These are phyloP conservation scores for Brachyptera putata DNA, from an alignment of 2,888 invertebrate species.

Conservation along the genomic window DNA sequence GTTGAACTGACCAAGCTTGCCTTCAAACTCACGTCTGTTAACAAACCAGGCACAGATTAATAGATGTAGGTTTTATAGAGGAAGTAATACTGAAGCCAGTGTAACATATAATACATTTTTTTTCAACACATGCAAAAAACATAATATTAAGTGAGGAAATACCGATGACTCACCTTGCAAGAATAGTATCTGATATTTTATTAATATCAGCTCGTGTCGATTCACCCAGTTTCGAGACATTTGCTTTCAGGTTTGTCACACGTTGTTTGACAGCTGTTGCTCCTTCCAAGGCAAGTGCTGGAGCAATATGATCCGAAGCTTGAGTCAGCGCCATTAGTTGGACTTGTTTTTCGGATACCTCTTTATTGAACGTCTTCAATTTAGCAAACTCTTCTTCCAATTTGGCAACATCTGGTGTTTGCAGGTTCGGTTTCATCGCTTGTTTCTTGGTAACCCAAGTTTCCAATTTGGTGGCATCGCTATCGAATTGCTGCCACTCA, in stretches of 20 bases:
- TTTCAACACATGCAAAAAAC: background rate
- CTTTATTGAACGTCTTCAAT: conserved; percentile 67
- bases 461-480: conserved; percentile 69
- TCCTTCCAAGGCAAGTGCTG: conserved; percentile 74
- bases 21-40: conserved; percentile 72
- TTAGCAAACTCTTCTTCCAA: conserved; percentile 71
- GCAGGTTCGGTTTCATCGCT: conserved; percentile 51
- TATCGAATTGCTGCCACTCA: conserved; percentile 79
- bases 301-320: conserved; percentile 72
- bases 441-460: conserved; percentile 70
- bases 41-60: too few relatives aligned
- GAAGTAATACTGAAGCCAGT: background rate
- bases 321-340: conserved; percentile 76
- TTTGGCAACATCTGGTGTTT: conserved; percentile 68
- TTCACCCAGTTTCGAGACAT: conserved; percentile 71
- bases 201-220: conserved; percentile 71
- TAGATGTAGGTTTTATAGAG: background rate
- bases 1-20: conserved; percentile 70
- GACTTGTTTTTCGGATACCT: conserved; percentile 80
- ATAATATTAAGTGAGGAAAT: too few relatives aligned
- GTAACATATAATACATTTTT: background rate
- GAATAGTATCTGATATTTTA: conserved; percentile 73
- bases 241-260: conserved; percentile 67
- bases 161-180: conserved; percentile 51
- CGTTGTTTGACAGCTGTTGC: conserved; percentile 65